These are phyloP conservation scores for Drosophila percnosoma DNA, from an alignment of 2,888 invertebrate genomes.

Conservation along the genomic window DNA sequence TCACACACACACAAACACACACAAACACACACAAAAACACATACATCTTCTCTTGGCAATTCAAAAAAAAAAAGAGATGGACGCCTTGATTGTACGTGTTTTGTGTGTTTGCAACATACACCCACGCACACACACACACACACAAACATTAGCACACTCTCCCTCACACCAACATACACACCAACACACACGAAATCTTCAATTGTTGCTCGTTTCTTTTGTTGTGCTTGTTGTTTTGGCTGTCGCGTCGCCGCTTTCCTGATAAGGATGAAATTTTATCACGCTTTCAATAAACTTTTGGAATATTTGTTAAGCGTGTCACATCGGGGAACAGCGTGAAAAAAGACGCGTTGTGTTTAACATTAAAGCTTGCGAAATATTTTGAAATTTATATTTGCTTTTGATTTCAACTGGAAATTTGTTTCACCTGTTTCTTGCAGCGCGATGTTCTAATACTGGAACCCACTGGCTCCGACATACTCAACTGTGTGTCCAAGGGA, in stretches of 20 bases:
- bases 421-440: slow-evolving; percentile 87
- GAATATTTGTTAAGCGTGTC: slow-evolving; percentile 64
- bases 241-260: slow-evolving; percentile 51
- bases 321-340: slow-evolving; percentile 13
- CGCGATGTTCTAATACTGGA: slow-evolving; percentile 94
- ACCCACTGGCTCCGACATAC: slow-evolving; percentile 91
- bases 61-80: slow-evolving; percentile 36
- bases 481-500: slow-evolving; percentile 96
- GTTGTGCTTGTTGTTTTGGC: slow-evolving; percentile 39
- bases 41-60: slow-evolving; percentile 2
- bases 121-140: slow-evolving; percentile 23
- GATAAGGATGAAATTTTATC: slow-evolving; percentile 81
- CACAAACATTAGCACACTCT: not conserved
- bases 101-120: slow-evolving; percentile 43
- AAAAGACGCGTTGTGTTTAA: not conserved
- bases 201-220: slow-evolving; percentile 68
- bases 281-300: slow-evolving; percentile 82
- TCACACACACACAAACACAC: slow-evolving; percentile 1
- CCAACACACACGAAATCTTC: slow-evolving; percentile 39
- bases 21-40: slow-evolving; percentile 8
- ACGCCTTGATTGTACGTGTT: slow-evolving; percentile 59
- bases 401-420: not conserved
- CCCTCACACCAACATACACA: not conserved
- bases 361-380: slow-evolving; percentile 22
- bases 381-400: not conserved